These are phyloP conservation scores for Agrochola lychnidis DNA, from an alignment of 2,888 invertebrate genomes.

Conservation along the genomic window DNA sequence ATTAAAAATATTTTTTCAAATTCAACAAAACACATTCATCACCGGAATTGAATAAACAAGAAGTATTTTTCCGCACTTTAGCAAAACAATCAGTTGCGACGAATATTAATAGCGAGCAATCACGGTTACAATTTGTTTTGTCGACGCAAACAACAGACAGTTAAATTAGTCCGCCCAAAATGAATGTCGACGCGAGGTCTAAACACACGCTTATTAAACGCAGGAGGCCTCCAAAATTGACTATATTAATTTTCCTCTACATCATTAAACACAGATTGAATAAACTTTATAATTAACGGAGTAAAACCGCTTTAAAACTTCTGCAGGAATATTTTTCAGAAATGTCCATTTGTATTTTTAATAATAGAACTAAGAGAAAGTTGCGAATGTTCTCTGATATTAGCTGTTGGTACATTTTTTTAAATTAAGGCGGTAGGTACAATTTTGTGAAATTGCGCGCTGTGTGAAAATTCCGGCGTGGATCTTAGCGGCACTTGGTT, in stretches of 20 bases:
- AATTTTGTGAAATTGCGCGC: constrained; percentile 41
- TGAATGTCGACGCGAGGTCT: constrained; percentile 73
- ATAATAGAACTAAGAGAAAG: constrained; percentile 38
- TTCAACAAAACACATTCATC: constrained; percentile 41
- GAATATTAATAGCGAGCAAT: constrained; percentile 57
- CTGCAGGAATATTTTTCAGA: constrained; percentile 32
- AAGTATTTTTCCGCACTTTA: constrained; percentile 31
- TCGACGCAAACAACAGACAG: constrained; percentile 73
- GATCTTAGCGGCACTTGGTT: constrained; percentile 16
- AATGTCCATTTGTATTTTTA: constrained; percentile 49
- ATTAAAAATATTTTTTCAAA: constrained; percentile 9
- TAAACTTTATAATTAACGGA: constrained; percentile 50
- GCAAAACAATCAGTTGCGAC: constrained; percentile 47
- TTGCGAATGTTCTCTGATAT: constrained; percentile 25
- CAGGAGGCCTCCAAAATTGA: constrained; percentile 31
- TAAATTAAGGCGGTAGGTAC: constrained; percentile 45
- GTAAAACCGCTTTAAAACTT: constrained; percentile 33
- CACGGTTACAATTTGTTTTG: constrained; percentile 77
- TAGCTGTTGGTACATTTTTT: constrained; percentile 38
- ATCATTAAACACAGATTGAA: constrained; percentile 42
- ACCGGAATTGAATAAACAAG: constrained; percentile 32
- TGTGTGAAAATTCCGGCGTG: constrained; percentile 23
- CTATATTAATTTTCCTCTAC: constrained; percentile 42
- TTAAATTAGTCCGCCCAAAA: constrained; percentile 80
- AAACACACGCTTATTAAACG: constrained; percentile 53